Conservation (phyloP, 2,113 vertebrate species). For the Coregonus clupeaformis region DNA sequence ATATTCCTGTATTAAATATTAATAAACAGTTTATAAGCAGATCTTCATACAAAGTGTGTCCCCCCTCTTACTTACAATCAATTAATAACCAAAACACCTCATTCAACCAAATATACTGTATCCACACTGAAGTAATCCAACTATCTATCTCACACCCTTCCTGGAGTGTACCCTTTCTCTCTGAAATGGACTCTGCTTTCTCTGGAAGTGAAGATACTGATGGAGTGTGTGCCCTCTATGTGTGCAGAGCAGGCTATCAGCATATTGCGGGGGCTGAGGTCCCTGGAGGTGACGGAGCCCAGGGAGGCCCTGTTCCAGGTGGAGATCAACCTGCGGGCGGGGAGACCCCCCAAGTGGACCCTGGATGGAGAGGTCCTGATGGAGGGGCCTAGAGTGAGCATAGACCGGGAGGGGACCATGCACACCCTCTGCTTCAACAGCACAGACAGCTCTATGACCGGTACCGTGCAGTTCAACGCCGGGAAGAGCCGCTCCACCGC, state of each 20-base stretch:
- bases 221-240: conserved; percentile 41
- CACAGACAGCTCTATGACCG: conserved; percentile 87
- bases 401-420: conserved; percentile 82
- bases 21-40: too few species aligned
- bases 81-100: too few species aligned
- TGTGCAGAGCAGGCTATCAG: conserved; percentile 88
- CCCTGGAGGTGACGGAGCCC: conserved; percentile 87
- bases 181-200: not conserved
- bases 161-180: not conserved
- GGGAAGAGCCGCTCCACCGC: conserved; percentile 91
- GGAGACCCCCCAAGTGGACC: conserved; percentile 86
- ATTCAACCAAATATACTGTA: too few species aligned
- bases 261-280: conserved; percentile 81
- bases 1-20: too few species aligned
- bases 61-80: too few species aligned
- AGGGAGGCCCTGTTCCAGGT: conserved; percentile 85
- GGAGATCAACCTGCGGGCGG: conserved; percentile 84
- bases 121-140: too few species aligned
- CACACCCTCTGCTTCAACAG: conserved; percentile 82
- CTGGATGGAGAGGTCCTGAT: conserved; percentile 78
- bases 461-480: conserved; percentile 83
- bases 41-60: too few species aligned
- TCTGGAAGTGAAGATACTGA: conserved; percentile 1
- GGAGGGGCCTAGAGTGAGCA: conserved; percentile 65
- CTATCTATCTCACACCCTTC: too few species aligned